Evolutionary conservation across 1,140 invertebrate genomes (phyloP), one percentile per base, ranked within the genome.

Genomic region (Bombus pascuorum): DNA sequence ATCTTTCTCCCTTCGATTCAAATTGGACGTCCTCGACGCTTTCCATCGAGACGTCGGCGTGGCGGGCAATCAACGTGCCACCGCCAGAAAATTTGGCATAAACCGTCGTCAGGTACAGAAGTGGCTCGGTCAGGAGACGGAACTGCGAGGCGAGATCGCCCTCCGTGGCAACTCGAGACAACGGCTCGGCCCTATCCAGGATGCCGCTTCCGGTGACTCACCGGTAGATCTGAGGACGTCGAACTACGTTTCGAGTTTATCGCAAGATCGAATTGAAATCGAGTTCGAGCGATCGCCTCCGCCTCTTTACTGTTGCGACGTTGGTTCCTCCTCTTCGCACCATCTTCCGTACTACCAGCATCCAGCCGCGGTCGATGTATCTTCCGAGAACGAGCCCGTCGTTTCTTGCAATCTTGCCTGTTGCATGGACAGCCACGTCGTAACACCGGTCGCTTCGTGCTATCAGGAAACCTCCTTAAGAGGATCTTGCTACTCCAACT

Each of bases 31-130:
- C 5, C 89, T 96, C 22, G 94, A 96, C 87, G 95, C 95, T 28
- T 96, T 96, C 81, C 94, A 96, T 77, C 70, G 91, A 8, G 96
- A 97, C 86, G 88, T 93, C 1, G 92, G 93, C 0, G 96, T 96
- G 59, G 94, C 95, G 37, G 96, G 96, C 0, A 97, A 97, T 87
- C 96, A 96, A 85, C 92, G 96, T 72, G 96, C 96, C 18, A 96
- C 96, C 1, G 96, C 96, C 1, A 94, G 95, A 39, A 96, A 97
- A 91, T 97, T 96, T 87, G 95, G 96, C 73, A 96, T 97, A 81
- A 96, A 97, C 89, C 94, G 96, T 9, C 94, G 96, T n/a, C 96
- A 97, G 91, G 96, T 97, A 15, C 96, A 97, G 83, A 96, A 96
- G 87, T 97, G 96, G 96, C 88, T 97, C 6, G 94, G 95, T 25